These are phyloP conservation scores for Siniperca undulata DNA, from an alignment of 2,797 vertebrate species.

Conservation along the genomic window DNA sequence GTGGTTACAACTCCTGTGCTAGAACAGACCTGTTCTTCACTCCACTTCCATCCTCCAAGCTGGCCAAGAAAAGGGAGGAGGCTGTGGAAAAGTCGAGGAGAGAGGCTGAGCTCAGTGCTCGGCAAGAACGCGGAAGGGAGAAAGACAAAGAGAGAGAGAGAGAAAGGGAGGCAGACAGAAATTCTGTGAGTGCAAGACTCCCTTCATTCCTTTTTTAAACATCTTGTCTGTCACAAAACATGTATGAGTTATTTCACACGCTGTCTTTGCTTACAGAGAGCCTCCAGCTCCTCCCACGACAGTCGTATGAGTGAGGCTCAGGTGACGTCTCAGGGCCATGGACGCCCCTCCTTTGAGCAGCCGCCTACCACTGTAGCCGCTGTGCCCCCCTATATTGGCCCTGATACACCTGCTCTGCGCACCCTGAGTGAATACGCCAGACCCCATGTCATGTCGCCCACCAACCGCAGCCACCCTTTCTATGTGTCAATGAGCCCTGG, in stretches of 20 bases:
- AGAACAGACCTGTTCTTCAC: conserved; percentile 97
- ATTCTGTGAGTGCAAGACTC: conserved; percentile 85
- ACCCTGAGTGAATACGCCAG: conserved; percentile 98
- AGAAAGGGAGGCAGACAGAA: conserved; percentile 90
- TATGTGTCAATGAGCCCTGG: conserved; percentile 95
- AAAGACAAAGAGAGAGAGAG: conserved; percentile 92
- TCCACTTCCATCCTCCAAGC: conserved; percentile 94
- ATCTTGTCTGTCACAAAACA: conserved; percentile 7
- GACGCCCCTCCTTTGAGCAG: conserved; percentile 93
- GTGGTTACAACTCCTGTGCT: conserved; percentile 96
- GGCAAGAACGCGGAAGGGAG: conserved; percentile 95
- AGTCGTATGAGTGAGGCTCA: conserved; percentile 91
- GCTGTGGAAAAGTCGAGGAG: conserved; percentile 92
- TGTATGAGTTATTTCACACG: neutral
- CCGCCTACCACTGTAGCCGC: conserved; percentile 94
- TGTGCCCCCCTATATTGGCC: conserved; percentile 96
- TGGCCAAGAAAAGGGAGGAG: conserved; percentile 98
- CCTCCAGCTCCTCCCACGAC: conserved; percentile 94
- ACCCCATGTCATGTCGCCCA: conserved; percentile 97
- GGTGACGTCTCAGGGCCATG: conserved; percentile 88
- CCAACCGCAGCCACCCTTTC: conserved; percentile 97
- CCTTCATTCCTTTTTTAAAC: neutral
- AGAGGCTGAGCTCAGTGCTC: conserved; percentile 93
- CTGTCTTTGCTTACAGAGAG: conserved; percentile 87
- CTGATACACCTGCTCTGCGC: conserved; percentile 95